Conservation (phyloP, 2,797 vertebrate species). For the Malacoctenus gilli region DNA sequence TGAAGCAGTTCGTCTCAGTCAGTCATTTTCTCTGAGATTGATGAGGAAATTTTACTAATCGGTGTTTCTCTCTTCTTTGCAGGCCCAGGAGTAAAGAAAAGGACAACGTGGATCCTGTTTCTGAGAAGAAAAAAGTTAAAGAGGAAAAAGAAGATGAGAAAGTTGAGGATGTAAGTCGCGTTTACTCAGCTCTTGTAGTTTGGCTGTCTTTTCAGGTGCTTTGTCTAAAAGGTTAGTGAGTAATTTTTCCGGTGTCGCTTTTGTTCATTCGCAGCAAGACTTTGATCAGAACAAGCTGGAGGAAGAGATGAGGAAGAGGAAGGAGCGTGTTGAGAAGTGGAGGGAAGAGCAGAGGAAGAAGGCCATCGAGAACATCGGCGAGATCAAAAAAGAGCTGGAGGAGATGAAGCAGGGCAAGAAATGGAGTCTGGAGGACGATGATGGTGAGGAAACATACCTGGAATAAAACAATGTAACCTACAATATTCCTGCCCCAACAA, state of each 20-base stretch:
- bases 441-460: constrained; percentile 80
- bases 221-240: too few species aligned
- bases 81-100: constrained; percentile 92
- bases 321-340: constrained; percentile 99
- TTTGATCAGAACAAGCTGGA: constrained; percentile 99
- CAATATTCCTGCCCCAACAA: too few species aligned
- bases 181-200: neutral
- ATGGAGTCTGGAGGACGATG: constrained; percentile 98
- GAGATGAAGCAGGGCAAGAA: constrained; percentile 99
- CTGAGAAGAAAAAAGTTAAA: constrained; percentile 96
- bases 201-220: neutral
- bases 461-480: neutral
- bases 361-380: constrained; percentile 96
- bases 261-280: constrained; percentile 80
- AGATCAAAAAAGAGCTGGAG: constrained; percentile 96
- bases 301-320: constrained; percentile 99
- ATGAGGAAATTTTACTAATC: too few species aligned
- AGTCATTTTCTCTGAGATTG: too few species aligned
- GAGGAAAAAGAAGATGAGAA: constrained; percentile 98
- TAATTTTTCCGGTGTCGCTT: neutral
- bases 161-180: constrained; percentile 87
- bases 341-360: constrained; percentile 97
- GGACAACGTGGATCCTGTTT: constrained; percentile 84
- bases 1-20: too few species aligned
- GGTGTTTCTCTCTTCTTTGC: neutral